Conservation (phyloP, 2,888 invertebrate species). For the Calliopum simillimum region DNA sequence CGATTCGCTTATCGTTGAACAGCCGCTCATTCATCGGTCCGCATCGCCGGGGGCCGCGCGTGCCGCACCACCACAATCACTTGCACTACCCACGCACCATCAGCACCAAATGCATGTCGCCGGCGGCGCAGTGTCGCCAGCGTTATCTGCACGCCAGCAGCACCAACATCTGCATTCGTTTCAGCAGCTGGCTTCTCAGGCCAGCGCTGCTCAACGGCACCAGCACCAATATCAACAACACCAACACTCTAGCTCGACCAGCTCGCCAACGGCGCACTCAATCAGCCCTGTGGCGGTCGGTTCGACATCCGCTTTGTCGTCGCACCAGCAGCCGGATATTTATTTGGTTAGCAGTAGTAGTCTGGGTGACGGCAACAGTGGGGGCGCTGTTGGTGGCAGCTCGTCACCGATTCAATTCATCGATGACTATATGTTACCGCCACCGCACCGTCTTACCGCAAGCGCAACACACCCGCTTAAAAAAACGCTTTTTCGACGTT, state of each 20-base stretch:
- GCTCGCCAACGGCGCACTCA: conserved; percentile 61
- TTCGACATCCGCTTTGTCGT: conserved; percentile 31
- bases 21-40: conserved; percentile 63
- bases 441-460: conserved; percentile 48
- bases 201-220: conserved; percentile 44
- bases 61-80: conserved; percentile 64
- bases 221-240: conserved; percentile 46
- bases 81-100: conserved; percentile 55
- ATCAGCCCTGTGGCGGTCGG: conserved; percentile 59
- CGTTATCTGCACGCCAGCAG: conserved; percentile 62
- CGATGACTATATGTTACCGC: conserved; percentile 52
- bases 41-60: conserved; percentile 63
- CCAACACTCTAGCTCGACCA: conserved; percentile 58
- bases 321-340: conserved; percentile 61
- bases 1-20: conserved; percentile 61
- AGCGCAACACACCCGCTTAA: conserved; percentile 59
- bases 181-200: conserved; percentile 48
- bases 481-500: conserved; percentile 66
- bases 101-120: conserved; percentile 55
- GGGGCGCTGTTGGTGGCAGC: conserved; percentile 52
- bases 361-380: conserved; percentile 59
- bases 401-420: conserved; percentile 55
- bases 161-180: conserved; percentile 58
- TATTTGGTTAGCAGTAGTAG: conserved; percentile 66
- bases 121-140: conserved; percentile 62